Percentiles rank a stretch among this genome's conserved stretches.
Conservation (phyloP, 2,888 invertebrate species). For the Brenthis daphne region DNA sequence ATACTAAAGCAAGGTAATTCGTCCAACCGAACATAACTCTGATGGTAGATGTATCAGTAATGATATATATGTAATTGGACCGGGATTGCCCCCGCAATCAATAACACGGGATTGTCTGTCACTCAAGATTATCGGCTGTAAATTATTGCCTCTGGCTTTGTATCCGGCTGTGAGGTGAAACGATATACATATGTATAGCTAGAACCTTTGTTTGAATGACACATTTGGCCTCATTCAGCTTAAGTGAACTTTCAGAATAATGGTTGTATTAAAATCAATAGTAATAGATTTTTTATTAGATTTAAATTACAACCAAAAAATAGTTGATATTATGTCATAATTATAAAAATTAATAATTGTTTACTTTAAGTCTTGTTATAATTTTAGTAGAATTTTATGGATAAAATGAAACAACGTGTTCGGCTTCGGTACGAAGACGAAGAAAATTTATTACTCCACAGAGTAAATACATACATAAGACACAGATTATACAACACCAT, state of each 20-base stretch:
- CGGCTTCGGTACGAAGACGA: no score
- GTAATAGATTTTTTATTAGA: no score
- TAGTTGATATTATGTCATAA: no score
- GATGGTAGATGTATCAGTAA: conserved; percentile 9
- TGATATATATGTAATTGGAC: conserved; percentile 23
- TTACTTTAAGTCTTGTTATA: no score
- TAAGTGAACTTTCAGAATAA: background rate
- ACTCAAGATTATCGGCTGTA: conserved; percentile 33
- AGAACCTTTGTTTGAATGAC: background rate
- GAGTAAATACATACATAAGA: no score
- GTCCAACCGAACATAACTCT: conserved; percentile 11
- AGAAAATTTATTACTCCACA: no score
- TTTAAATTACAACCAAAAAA: no score
- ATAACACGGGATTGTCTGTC: conserved; percentile 19
- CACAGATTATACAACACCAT: no score
- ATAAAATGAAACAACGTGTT: no score
- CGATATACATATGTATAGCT: background rate
- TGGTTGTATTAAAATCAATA: background rate
- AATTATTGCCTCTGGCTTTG: conserved; percentile 19
- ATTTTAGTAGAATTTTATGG: no score
- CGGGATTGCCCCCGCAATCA: conserved; percentile 15
- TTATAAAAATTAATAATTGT: no score
- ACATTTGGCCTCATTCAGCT: conserved; percentile 6
- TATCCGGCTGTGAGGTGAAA: conserved; percentile 8
- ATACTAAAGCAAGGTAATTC: conserved; percentile 3